Base-by-base conservation (phyloP, 2,113 vertebrate species). In the Epinephelus fuscoguttatus region DNA sequence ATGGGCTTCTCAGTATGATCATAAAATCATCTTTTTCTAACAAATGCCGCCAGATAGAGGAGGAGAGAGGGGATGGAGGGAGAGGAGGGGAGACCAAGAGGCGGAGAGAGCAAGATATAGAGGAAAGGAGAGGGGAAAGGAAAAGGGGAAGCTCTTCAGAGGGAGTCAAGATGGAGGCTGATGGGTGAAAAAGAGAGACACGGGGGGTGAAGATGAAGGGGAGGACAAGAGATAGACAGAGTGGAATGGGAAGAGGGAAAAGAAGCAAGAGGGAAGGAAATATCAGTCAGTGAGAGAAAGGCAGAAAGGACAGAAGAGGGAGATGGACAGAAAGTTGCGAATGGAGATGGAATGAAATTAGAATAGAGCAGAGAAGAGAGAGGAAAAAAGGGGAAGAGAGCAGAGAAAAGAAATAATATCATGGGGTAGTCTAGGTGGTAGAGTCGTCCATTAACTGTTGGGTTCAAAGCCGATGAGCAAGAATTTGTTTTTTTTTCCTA, bases 1-100 rank as follows among this genome's bases (percentile, higher is more conserved):
- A 64, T 66, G 47, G 27, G 33, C 45, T 50, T 81, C 69, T 76
- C 33, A 50, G 37, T 67, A 23, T 56, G 68, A 75, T 60, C 71
- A 49, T 8, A 66, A 84, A 84, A 81, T 61, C 17, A 3, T 60
- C 52, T 21, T 64, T 62, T 71, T 40, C 55, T 9, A 60, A 59
- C 66, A 86, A 85, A 69, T 75, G 67, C 30, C 49, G 56, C 17
- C 47, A 59, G 59, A 73, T 21, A 56, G 59, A 68, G 47, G 53
- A 23, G 42, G 14, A 21, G 18, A 23, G 37, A 4, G 4, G 52
- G 13, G 27, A 49, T 14, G 23, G 40, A 60, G 49, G 47, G 21
- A 49, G 14, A 19, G 11, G 13, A 3, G 2, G 14, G 15, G n/a
- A 37, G 33, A 27, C 37, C 23, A 13, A 37, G 25, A 37, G 42